These are phyloP conservation scores for Lordiphosa fenestrarum DNA, from an alignment of 2,888 invertebrate genomes.

Conservation along the genomic window DNA sequence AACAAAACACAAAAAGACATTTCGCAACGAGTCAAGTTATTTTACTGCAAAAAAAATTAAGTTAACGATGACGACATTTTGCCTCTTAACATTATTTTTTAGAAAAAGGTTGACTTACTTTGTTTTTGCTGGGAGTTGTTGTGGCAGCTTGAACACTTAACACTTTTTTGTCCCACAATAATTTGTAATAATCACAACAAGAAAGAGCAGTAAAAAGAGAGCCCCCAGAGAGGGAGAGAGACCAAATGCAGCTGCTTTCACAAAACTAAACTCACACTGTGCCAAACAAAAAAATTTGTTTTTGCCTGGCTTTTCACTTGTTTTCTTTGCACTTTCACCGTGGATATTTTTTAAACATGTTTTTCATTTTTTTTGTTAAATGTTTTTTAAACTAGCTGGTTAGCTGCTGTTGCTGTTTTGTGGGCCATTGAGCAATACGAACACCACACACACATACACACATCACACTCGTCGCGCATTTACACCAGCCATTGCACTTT, in stretches of 20 bases:
- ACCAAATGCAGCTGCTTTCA: conserved; percentile 29
- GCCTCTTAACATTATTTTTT: conserved; percentile 20
- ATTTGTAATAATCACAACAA: conserved; percentile 7
- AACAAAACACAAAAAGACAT: conserved; percentile 29
- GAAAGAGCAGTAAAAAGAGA: conserved; percentile 7
- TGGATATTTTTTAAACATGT: conserved; percentile 51
- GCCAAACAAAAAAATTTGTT: conserved; percentile 22
- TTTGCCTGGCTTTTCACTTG: conserved; percentile 50
- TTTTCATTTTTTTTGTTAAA: conserved; percentile 35
- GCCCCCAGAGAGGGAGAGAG: conserved; percentile 11
- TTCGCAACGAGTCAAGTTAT: conserved; percentile 38
- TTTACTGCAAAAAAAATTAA: conserved; percentile 21
- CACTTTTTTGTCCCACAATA: conserved; percentile 18
- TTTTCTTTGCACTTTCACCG: conserved; percentile 60
- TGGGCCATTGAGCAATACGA: conserved; percentile 52
- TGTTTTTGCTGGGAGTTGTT: conserved; percentile 6
- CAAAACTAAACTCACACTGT: conserved; percentile 26
- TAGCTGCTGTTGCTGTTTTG: conserved; percentile 42
- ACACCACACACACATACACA: conserved; percentile 33
- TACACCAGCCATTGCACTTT: conserved; percentile 1
- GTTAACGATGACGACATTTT: conserved; percentile 28
- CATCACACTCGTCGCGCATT: conserved; percentile 21
- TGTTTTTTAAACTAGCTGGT: conserved; percentile 17
- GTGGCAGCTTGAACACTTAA: conserved; percentile 15
- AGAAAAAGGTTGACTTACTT: conserved; percentile 5